phyloP scores from a whole-genome alignment of 2,113 vertebrate genomes.

The Limanda limanda region DNA sequence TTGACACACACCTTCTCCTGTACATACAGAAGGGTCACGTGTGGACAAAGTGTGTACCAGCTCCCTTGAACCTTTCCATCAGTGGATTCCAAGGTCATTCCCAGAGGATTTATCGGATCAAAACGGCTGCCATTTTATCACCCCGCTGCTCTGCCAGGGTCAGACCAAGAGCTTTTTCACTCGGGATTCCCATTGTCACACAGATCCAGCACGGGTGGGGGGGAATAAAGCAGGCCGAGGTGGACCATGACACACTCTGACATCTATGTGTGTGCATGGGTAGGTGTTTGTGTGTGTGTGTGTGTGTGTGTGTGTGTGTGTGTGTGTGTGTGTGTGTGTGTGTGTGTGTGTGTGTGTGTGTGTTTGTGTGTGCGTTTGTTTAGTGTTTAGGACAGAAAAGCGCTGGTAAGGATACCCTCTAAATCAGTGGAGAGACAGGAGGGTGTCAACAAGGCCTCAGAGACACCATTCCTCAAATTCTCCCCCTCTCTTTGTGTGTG shows the following conservation, averaged over 20 bases:
- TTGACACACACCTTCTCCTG: slow-evolving; percentile 52
- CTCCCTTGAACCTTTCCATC: slow-evolving; percentile 61
- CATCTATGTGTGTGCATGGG: not conserved
- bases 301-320: slow-evolving; percentile 12
- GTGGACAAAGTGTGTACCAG: slow-evolving; percentile 48
- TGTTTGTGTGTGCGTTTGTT: slow-evolving; percentile 46
- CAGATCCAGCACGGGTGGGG: slow-evolving; percentile 34
- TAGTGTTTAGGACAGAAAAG: slow-evolving; percentile 57
- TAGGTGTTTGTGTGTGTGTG: too few relatives aligned
- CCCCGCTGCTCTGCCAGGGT: slow-evolving; percentile 39
- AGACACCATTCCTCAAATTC: slow-evolving; percentile 66
- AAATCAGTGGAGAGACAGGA: slow-evolving; percentile 59
- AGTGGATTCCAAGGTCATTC: slow-evolving; percentile 70
- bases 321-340: too few relatives aligned
- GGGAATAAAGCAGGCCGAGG: slow-evolving; percentile 37
- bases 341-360: slow-evolving; percentile 5
- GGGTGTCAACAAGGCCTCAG: slow-evolving; percentile 65
- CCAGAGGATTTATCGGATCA: slow-evolving; percentile 62
- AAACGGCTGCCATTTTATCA: slow-evolving; percentile 50
- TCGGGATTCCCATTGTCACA: slow-evolving; percentile 68
- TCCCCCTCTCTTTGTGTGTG: not conserved
- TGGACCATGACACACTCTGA: slow-evolving; percentile 24
- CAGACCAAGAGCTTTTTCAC: slow-evolving; percentile 38
- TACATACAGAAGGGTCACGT: slow-evolving; percentile 45
- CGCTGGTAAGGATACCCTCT: slow-evolving; percentile 56